A percentile compares a stretch with the other conserved stretches of the same genome.
These are phyloP conservation scores for Eupithecia vulgata DNA, from an alignment of 2,888 invertebrate genomes.

Conservation along the genomic window DNA sequence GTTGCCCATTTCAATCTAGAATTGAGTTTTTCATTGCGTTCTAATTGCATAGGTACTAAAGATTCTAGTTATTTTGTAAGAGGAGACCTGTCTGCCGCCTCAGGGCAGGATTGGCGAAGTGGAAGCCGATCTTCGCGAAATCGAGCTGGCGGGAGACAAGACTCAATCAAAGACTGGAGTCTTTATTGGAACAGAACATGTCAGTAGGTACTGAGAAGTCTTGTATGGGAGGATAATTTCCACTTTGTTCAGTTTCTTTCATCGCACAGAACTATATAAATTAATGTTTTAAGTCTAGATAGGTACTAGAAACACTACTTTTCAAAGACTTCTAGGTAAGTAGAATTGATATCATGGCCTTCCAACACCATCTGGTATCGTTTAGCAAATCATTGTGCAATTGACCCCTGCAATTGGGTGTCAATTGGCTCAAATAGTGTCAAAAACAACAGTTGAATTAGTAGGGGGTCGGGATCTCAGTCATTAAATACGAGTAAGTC, in stretches of 20 bases:
- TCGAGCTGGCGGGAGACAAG: not conserved
- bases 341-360: constrained; percentile 23
- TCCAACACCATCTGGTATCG: constrained; percentile 34
- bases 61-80: not conserved
- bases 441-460: constrained; percentile 29
- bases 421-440: constrained; percentile 44
- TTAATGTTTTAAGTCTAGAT: too few species aligned
- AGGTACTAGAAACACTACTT: not conserved
- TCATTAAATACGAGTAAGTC: not conserved
- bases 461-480: not conserved
- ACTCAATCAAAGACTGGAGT: not conserved
- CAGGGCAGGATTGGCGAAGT: not conserved
- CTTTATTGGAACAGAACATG: not conserved
- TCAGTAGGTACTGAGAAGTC: not conserved
- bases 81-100: not conserved
- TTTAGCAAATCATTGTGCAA: constrained; percentile 41
- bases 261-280: too few species aligned
- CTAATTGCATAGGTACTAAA: not conserved
- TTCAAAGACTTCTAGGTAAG: not conserved
- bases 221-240: not conserved
- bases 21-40: not conserved
- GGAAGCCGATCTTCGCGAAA: not conserved
- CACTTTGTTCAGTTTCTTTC: not conserved
- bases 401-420: constrained; percentile 42
- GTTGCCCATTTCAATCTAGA: not conserved